A percentile compares a stretch with the other conserved stretches of the same genome.
Evolutionary conservation across 2,113 vertebrate genomes (phyloP).

Genomic region (Phycodurus eques): DNA sequence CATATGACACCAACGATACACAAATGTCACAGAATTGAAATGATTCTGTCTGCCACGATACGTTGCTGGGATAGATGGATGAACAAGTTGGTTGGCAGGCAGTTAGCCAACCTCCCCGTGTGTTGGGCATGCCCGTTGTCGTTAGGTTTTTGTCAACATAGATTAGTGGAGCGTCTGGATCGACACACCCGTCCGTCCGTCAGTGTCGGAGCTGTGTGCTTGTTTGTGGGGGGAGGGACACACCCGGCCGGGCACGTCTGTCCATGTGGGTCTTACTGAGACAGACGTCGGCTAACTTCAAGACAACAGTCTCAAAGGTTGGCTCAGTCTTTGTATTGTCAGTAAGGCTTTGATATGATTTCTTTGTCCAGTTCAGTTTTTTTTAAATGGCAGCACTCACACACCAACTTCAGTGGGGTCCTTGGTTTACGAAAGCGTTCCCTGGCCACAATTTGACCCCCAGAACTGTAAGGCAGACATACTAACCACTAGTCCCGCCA

Average conservation of each 20-base stretch:
- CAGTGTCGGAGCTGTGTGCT: background rate
- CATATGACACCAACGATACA: background rate
- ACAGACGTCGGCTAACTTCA: background rate
- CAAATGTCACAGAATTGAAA: background rate
- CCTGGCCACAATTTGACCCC: background rate
- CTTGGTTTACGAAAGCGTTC: background rate
- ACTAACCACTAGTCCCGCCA: background rate
- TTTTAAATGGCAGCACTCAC: background rate
- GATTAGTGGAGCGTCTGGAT: too few relatives aligned
- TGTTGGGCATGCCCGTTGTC: background rate
- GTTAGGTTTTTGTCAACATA: background rate
- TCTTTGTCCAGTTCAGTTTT: background rate
- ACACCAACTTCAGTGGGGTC: background rate
- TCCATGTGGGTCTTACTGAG: background rate
- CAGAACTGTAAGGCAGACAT: background rate
- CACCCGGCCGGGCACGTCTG: background rate
- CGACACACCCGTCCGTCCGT: background rate
- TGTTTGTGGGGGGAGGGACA: too few relatives aligned
- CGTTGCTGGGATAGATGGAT: background rate
- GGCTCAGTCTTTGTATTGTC: background rate
- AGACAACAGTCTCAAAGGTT: background rate
- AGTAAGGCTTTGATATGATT: background rate
- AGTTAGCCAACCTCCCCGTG: too few relatives aligned
- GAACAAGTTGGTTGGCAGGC: background rate
- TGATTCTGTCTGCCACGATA: background rate